Conservation (phyloP, 1,140 invertebrate genomes). For the Amyelois transitella region DNA sequence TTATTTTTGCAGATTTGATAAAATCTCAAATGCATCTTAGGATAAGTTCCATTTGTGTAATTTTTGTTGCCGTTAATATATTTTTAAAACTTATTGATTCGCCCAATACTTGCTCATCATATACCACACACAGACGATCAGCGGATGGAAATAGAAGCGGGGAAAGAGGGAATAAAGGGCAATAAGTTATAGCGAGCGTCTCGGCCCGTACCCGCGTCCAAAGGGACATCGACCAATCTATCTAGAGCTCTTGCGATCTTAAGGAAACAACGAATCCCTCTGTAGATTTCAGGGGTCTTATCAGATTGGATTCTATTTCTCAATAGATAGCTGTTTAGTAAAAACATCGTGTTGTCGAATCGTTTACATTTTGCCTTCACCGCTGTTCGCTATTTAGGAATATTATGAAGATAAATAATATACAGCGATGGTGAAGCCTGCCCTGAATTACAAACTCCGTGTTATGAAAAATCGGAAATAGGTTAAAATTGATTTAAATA, state of each 20-base stretch:
- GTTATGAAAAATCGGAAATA: too few relatives aligned
- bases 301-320: not conserved
- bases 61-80: too few relatives aligned
- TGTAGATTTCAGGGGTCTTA: not conserved
- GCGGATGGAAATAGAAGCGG: not conserved
- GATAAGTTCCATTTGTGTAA: too few relatives aligned
- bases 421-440: too few relatives aligned
- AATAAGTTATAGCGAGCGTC: not conserved
- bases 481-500: too few relatives aligned
- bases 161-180: not conserved
- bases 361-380: not conserved
- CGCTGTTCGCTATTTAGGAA: not conserved
- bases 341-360: not conserved
- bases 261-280: not conserved
- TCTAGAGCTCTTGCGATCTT: not conserved
- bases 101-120: not conserved
- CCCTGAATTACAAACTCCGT: too few relatives aligned
- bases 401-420: not conserved
- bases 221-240: not conserved
- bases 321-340: not conserved
- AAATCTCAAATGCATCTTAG: too few relatives aligned
- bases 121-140: not conserved
- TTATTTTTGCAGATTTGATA: too few relatives aligned
- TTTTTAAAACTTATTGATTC: too few relatives aligned
- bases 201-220: not conserved